Base-by-base conservation (phyloP, 2,797 vertebrate species). In the Picus viridis region DNA sequence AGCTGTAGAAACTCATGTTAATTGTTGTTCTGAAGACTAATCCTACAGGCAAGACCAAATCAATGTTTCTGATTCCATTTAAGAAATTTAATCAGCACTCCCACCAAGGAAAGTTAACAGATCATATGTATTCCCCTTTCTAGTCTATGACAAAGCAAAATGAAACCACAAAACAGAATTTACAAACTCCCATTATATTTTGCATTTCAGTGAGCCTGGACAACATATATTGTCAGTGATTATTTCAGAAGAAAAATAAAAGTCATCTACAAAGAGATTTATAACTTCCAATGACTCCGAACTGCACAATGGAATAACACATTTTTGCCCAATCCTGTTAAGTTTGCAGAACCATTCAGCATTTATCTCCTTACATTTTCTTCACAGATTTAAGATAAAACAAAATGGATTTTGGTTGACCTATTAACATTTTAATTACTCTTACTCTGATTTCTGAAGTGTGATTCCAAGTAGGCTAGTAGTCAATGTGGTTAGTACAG, bases 81-180 rank as follows among this genome's bases (percentile, higher is more conserved):
- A 53, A 81, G 49, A 39, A 79, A 73, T 88, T 89, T 86, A 91
- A 94, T 82, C n/a, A 69, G n/a, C 53, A 13, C 27, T 75, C 88
- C 53, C 71, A 74, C 16, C 34, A 8, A 87, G 59, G 81, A 43
- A 92, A 43, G 49, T 39, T 63, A 88, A 43, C 23, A 62, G 32
- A 74, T 36, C 63, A 49, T 5, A 7, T 14, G 9, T 34, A 34
- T 16, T 85, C 36, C 8, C 43, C 41, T 72, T 83, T 61, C 53
- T 53, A 76, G 77, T 53, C 34, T 32, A 56, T 7, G 14, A 5
- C n/a, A 79, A 69, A 6, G 13, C 30, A 89, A 81, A 78, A 43
- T 34, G 12, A 81, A 89, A 83, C 6, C 10, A 27, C 4, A 54
- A 58, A 81, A 51, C 0, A 53, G 20, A 57, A 86, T 67, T 81